Evolutionary conservation across 2,797 vertebrate species (phyloP), one percentile per base, ranked within the genome.

Genomic region (Phrynocephalus vlangalii): DNA sequence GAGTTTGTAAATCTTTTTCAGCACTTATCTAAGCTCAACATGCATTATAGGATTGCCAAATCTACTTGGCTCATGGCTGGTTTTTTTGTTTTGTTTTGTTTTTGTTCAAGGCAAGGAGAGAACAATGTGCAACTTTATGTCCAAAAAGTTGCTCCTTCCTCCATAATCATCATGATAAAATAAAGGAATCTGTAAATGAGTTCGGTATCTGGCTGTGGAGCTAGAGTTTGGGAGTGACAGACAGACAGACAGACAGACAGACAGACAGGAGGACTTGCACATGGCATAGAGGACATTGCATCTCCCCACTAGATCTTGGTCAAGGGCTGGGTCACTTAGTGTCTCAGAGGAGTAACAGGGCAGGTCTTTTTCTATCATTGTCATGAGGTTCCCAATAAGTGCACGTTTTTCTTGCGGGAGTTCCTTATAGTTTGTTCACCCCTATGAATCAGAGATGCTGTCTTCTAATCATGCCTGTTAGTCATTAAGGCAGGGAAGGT

Each of bases 1-100:
- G 95, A 96, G 92, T 96, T 95, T 96, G 94, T 95, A 96, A 95
- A 96, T 96, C 94, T 95, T 95, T 96, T 96, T 96, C 94, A 95
- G 94, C 94, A 92, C 93, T 93, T 95, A 94, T 94, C 85, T 93
- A 93, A 94, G 93, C 95, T 95, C 94, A 95, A 94, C 94, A 95
- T 94, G 95, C 95, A 95, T 95, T 95, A 94, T 91, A 94, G 93
- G 91, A 95, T 92, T 94, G 94, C 94, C 94, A 88, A 93, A 93
- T 92, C 83, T 92, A 91, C 92, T 94, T 95, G 91, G 90, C 91
- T 85, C 90, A 93, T 93, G 70, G 87, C 93, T 93, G 63, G 38
- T 60, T 77, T 72, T 83, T 50, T 33, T 73, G 67, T 70, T 60
- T 79, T 77, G 15, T 72, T 83, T 50, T 33, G 63, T 71, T 70